Percentiles rank a stretch among this genome's conserved stretches.
These are phyloP conservation scores for Chaetops frenatus DNA, from an alignment of 2,113 vertebrate genomes.

Conservation along the genomic window DNA sequence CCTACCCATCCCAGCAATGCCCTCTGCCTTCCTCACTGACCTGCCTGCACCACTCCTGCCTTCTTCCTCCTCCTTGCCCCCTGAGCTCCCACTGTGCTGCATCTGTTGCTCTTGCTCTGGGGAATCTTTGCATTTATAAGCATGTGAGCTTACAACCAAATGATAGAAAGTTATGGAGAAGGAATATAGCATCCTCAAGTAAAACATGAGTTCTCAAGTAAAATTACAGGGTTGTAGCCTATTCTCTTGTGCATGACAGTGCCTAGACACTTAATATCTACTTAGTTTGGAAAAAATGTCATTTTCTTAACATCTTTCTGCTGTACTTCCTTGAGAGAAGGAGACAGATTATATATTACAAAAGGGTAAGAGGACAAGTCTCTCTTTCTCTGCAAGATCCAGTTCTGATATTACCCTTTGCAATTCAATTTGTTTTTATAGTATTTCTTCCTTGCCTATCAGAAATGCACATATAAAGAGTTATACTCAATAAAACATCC, in stretches of 20 bases:
- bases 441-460: not conserved
- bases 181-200: not conserved
- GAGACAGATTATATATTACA: not conserved
- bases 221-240: not conserved
- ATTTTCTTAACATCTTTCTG: not conserved
- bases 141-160: not conserved
- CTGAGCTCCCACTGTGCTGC: fast-evolving
- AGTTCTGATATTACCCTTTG: not conserved
- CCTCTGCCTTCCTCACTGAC: not conserved
- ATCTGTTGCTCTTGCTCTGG: not conserved
- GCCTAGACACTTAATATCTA: not conserved
- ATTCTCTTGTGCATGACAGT: not conserved
- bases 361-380: not conserved
- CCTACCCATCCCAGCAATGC: fast-evolving
- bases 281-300: not conserved
- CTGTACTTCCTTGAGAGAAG: not conserved
- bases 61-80: not conserved
- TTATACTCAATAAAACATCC: not conserved
- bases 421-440: not conserved
- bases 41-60: not conserved
- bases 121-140: not conserved
- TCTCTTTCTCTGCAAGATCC: not conserved
- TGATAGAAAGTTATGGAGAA: not conserved
- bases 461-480: not conserved
- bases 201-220: not conserved